Evolutionary conservation across 2,113 vertebrate species (phyloP).

Genomic region (Myotis yumanensis): DNA sequence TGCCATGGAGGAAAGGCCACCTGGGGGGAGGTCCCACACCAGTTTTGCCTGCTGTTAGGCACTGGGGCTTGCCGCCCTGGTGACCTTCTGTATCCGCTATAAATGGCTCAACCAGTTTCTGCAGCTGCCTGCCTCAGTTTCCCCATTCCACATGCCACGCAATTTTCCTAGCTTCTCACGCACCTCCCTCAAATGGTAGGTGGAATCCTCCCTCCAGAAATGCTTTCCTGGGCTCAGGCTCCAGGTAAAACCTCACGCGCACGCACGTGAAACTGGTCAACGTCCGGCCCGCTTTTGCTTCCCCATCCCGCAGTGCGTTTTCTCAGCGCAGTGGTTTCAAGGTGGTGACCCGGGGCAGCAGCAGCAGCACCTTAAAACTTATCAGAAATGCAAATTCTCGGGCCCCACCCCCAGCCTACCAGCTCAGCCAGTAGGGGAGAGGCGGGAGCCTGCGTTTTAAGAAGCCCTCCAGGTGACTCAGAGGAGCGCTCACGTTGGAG

Average conservation of each 20-base stretch:
- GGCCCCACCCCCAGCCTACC: no score
- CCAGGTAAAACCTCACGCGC: neutral
- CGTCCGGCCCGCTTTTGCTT: rapidly evolving
- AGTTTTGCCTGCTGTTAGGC: neutral
- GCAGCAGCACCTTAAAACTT: neutral
- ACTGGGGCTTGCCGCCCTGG: neutral
- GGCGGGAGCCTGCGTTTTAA: neutral
- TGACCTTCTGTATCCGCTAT: neutral
- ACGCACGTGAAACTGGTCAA: rapidly evolving
- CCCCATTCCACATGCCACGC: neutral
- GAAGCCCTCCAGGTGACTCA: neutral
- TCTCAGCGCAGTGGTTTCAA: neutral
- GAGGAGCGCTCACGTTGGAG: neutral
- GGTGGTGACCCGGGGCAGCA: neutral
- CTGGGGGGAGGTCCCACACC: neutral
- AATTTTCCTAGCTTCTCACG: neutral
- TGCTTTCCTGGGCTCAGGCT: neutral
- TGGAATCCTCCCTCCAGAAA: neutral
- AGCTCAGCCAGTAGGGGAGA: neutral
- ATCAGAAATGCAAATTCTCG: neutral
- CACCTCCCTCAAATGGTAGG: neutral
- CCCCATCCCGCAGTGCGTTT: neutral
- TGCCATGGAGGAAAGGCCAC: neutral
- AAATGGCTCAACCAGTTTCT: neutral
- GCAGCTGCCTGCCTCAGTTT: neutral